phyloP scores from a whole-genome alignment of 2,113 vertebrate genomes.

The Sciurus niger region DNA sequence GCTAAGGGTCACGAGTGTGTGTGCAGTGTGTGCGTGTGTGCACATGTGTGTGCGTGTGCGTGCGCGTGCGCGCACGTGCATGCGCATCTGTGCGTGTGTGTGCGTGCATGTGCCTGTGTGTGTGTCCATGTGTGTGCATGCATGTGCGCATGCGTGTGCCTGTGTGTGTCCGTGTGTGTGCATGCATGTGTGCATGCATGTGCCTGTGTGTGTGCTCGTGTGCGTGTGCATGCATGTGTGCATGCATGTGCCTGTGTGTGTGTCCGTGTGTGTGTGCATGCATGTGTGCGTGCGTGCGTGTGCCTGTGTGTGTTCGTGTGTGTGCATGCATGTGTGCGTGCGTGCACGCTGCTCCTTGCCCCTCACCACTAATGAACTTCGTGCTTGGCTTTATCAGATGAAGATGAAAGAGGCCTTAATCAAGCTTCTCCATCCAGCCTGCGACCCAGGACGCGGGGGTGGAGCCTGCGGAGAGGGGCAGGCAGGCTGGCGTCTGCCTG shows the following conservation, averaged over 20 bases:
- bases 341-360: conserved; percentile 18
- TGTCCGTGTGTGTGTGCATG: no score
- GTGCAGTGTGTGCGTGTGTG: no score
- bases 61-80: no score
- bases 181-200: neutral
- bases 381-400: conserved; percentile 60
- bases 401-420: conserved; percentile 66
- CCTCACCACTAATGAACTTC: conserved; percentile 63
- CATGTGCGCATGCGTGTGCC: neutral
- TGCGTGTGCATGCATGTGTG: no score
- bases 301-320: no score
- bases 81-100: no score
- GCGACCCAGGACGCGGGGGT: neutral
- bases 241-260: no score
- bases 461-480: neutral
- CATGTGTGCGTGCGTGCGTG: neutral
- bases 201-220: no score
- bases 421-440: conserved; percentile 43
- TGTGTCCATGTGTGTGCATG: no score
- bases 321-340: neutral
- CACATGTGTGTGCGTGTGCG: neutral
- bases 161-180: rapidly evolving
- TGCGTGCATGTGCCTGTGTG: no score
- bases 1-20: no score
- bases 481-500: conserved; percentile 32